Conservation (phyloP, 2,113 vertebrate species). For the Bostrychus sinensis region DNA sequence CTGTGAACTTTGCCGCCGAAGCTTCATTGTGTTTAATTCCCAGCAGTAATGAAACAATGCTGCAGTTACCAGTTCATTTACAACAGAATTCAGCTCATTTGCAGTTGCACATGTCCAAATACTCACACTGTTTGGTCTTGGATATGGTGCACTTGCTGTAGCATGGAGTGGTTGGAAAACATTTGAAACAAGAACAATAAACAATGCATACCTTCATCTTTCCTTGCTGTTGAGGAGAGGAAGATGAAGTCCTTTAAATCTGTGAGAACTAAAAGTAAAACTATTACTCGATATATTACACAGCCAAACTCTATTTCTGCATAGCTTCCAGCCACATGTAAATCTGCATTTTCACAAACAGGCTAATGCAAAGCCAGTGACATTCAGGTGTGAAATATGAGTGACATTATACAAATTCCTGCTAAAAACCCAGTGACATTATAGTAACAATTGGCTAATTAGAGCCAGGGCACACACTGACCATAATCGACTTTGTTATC, state of each 20-base stretch:
- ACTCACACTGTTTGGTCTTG: slow-evolving; percentile 19
- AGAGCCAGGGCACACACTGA: slow-evolving; percentile 27
- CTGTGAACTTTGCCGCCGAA: slow-evolving; percentile 28
- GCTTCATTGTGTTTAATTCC: slow-evolving; percentile 24
- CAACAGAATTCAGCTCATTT: slow-evolving; percentile 40
- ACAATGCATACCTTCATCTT: too few relatives aligned
- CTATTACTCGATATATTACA: too few relatives aligned
- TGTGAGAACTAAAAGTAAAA: too few relatives aligned
- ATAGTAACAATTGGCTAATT: slow-evolving; percentile 32
- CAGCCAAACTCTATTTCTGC: slow-evolving; percentile 11
- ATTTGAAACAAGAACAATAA: too few relatives aligned
- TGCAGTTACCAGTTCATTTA: slow-evolving; percentile 42
- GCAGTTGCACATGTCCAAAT: slow-evolving; percentile 38
- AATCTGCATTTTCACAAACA: slow-evolving; percentile 60
- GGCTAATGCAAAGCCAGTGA: slow-evolving; percentile 79
- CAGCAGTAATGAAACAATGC: slow-evolving; percentile 46
- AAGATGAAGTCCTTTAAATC: too few relatives aligned
- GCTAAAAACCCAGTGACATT: slow-evolving; percentile 78
- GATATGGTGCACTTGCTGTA: slow-evolving; percentile 14
- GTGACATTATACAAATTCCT: slow-evolving; percentile 80
- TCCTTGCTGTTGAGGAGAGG: too few relatives aligned
- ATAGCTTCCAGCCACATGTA: slow-evolving; percentile 59
- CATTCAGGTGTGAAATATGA: slow-evolving; percentile 74
- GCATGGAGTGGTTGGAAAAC: slow-evolving; percentile 21
- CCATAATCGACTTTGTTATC: slow-evolving; percentile 31